Conservation (phyloP, 92 coral and sea anemone species). For the Pocillopora grandis region DNA sequence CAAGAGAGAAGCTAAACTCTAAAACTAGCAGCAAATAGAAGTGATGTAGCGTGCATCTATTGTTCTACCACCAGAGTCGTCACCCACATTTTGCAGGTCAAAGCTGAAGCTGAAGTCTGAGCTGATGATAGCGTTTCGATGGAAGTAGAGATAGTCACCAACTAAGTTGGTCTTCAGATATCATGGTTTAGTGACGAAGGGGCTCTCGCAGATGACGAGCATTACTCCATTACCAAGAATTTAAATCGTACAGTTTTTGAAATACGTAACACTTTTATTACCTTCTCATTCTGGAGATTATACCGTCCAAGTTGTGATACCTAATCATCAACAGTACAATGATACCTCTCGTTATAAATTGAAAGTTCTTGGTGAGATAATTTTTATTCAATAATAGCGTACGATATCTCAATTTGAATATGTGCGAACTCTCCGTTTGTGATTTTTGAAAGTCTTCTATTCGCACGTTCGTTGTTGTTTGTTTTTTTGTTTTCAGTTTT, state of each 20-base stretch:
- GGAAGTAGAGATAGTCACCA: slow-evolving; percentile 9
- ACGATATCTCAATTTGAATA: too few species aligned
- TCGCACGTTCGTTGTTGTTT: too few species aligned
- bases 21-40: too few species aligned
- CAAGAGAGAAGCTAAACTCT: too few species aligned
- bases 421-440: too few species aligned
- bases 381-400: too few species aligned
- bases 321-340: background rate
- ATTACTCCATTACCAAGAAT: slow-evolving; percentile 13
- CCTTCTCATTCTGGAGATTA: slow-evolving; percentile 48
- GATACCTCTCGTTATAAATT: too few species aligned
- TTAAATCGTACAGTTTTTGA: slow-evolving; percentile 17
- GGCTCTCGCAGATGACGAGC: slow-evolving; percentile 25
- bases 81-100: slow-evolving; percentile 1
- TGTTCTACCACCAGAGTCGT: background rate
- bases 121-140: slow-evolving; percentile 35
- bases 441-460: too few species aligned
- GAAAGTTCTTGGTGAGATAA: too few species aligned
- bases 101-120: slow-evolving; percentile 28
- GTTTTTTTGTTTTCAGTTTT: too few species aligned
- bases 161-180: background rate
- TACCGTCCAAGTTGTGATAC: slow-evolving; percentile 7
- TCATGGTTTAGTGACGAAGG: slow-evolving; percentile 25
- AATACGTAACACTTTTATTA: slow-evolving; percentile 6
- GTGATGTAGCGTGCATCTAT: too few species aligned